phyloP scores from a whole-genome alignment of 2,888 invertebrate genomes.

The Caenorhabditis sp. region DNA sequence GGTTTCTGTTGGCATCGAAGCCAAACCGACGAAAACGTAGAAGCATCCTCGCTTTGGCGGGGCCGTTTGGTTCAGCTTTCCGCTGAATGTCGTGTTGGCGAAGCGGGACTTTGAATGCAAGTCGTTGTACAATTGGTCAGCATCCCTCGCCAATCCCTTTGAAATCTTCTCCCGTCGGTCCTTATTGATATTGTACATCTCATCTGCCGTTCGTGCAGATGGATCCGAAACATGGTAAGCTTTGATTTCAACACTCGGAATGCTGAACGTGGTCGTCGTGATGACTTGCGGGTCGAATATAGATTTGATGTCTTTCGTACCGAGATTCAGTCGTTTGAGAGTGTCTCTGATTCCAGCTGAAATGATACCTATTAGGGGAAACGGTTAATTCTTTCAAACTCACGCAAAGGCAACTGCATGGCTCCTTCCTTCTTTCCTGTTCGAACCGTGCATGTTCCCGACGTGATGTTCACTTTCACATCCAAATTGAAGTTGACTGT shows the following conservation, averaged over 20 bases:
- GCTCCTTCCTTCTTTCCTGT: slow-evolving; percentile 62
- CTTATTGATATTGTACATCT: slow-evolving; percentile 19
- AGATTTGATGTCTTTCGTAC: slow-evolving; percentile 49
- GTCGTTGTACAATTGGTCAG: slow-evolving; percentile 34
- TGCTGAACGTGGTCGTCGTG: slow-evolving; percentile 59
- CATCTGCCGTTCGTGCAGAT: slow-evolving; percentile 8
- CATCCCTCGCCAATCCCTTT: slow-evolving; percentile 21
- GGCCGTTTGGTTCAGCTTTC: background rate
- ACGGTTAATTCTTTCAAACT: background rate
- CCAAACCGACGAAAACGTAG: slow-evolving; percentile 95
- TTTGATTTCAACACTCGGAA: slow-evolving; percentile 85
- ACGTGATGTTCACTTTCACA: slow-evolving; percentile 74
- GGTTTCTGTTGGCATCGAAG: slow-evolving; percentile 97
- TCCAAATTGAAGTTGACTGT: slow-evolving; percentile 77
- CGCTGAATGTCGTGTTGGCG: background rate
- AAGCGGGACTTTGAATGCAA: slow-evolving; percentile 27
- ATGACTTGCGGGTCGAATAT: slow-evolving; percentile 51
- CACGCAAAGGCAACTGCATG: slow-evolving; percentile 16
- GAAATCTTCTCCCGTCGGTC: slow-evolving; percentile 30
- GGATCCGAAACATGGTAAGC: slow-evolving; percentile 80
- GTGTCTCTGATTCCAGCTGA: slow-evolving; percentile 40
- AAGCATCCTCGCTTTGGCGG: slow-evolving; percentile 86
- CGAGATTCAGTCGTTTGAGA: slow-evolving; percentile 46
- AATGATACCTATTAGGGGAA: background rate
- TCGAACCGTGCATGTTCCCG: slow-evolving; percentile 73